Conservation (phyloP, 2,113 vertebrate species). For the Dromaius novaehollandiae region DNA sequence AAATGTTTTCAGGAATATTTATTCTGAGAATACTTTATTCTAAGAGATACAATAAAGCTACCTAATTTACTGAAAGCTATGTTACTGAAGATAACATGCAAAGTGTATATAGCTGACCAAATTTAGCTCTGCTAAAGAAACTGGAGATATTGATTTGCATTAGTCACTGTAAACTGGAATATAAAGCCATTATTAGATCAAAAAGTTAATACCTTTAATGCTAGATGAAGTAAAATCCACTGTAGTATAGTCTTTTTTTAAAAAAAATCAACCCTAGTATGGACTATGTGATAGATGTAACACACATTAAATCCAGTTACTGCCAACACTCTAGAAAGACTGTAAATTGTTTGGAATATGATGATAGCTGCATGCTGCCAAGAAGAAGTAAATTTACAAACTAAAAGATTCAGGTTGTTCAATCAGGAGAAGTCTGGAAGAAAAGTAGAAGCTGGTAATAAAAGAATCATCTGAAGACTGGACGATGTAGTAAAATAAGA, state of each 20-base stretch:
- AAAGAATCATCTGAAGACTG: not conserved
- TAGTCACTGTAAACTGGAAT: not conserved
- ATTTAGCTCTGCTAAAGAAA: not conserved
- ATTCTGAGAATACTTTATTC: not conserved
- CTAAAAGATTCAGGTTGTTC: not conserved
- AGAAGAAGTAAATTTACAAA: not conserved
- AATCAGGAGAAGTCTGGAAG: not conserved
- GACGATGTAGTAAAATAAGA: not conserved
- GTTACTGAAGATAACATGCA: not conserved
- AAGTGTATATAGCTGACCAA: not conserved
- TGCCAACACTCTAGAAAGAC: not conserved
- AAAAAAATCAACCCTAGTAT: fast-evolving
- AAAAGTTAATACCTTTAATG: not conserved
- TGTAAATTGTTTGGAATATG: not conserved
- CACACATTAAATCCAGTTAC: not conserved
- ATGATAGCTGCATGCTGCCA: not conserved
- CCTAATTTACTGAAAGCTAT: not conserved
- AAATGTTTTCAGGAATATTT: not conserved
- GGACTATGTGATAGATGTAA: not conserved
- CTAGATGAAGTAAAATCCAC: not conserved
- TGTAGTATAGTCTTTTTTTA: not conserved
- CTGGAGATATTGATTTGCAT: not conserved
- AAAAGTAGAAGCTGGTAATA: not conserved
- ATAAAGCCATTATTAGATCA: not conserved
- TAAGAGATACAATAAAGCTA: not conserved